Base-by-base conservation (phyloP, 2,113 vertebrate genomes). In the Callospermophilus lateralis region DNA sequence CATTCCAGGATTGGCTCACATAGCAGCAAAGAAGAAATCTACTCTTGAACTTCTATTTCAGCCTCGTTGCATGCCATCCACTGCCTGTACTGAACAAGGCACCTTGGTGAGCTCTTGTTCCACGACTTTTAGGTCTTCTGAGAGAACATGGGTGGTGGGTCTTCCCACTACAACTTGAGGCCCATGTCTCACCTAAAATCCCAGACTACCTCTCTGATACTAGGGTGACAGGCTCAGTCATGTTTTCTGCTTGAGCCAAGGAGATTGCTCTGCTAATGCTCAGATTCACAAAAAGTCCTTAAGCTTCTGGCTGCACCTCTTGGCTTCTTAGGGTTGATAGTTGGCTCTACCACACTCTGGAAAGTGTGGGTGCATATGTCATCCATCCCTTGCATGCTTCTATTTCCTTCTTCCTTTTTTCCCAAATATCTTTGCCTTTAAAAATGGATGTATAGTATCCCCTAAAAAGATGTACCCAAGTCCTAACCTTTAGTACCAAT, bases 61-160 rank as follows among this genome's bases (percentile, higher is more conserved):
- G n/a, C 0, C 26, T 22, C 34, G 1, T n/a, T 32, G n/a, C 8
- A 5, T 70, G n/a, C 32, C 4, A 0, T 2, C 12, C 6, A 5
- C 19, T 3, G 28, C 48, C 32, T 79, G 3, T 8, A 20, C n/a
- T 3, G 0, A 48, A 26, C 65, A 24, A 70, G 8, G 20, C 0
- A 4, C 19, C 67, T 34, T 42, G 10, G 55, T 22, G 51, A 67
- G 19, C 9, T 2, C 6, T 22, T 4, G 0, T 3, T 10, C 22
- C 34, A 4, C 0, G 16, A 11, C 34, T 67, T 67, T 3, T 2
- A 73, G 22, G 84, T 9, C 37, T 39, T 7, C 32, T 32, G 6
- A 67, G 63, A 87, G 61, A 93, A 55, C 15, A 70, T 12, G 17
- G 6, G 22, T 10, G 32, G 0, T 24, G 13, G 11, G 1, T 22